These are phyloP conservation scores for Neopelma chrysocephalum DNA, from an alignment of 2,797 vertebrate genomes.

Conservation along the genomic window DNA sequence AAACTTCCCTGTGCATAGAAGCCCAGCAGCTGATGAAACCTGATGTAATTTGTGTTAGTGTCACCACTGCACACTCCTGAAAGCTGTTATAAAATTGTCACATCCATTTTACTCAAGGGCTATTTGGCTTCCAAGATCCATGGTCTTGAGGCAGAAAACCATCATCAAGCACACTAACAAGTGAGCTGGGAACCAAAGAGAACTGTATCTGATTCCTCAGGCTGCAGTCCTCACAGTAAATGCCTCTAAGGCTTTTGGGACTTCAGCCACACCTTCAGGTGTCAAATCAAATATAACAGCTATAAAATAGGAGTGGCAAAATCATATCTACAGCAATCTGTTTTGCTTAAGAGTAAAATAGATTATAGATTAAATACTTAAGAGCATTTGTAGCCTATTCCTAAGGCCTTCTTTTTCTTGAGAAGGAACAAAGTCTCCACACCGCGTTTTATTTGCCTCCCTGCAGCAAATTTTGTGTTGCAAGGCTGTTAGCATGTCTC, in stretches of 20 bases:
- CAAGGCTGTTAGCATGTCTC: not conserved
- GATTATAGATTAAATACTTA: not conserved
- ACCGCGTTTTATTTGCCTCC: not conserved
- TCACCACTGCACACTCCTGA: not conserved
- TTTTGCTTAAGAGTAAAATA: not conserved
- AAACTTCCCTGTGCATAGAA: not conserved
- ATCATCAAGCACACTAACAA: not conserved
- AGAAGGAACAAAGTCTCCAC: not conserved
- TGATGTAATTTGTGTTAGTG: not conserved
- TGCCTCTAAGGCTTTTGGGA: not conserved
- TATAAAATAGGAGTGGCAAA: not conserved
- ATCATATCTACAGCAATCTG: not conserved
- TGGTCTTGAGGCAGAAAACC: not conserved
- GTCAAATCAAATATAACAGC: not conserved
- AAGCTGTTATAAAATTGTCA: not conserved
- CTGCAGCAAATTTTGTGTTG: not conserved
- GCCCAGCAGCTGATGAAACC: not conserved
- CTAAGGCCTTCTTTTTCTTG: not conserved
- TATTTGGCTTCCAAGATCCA: not conserved
- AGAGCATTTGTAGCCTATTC: not conserved
- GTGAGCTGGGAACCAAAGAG: not conserved
- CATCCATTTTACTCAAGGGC: not conserved
- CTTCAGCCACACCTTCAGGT: not conserved
- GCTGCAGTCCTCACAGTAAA: not conserved
- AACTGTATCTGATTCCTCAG: not conserved